Conservation (phyloP, 1,140 invertebrate species). For the Popillia japonica region DNA sequence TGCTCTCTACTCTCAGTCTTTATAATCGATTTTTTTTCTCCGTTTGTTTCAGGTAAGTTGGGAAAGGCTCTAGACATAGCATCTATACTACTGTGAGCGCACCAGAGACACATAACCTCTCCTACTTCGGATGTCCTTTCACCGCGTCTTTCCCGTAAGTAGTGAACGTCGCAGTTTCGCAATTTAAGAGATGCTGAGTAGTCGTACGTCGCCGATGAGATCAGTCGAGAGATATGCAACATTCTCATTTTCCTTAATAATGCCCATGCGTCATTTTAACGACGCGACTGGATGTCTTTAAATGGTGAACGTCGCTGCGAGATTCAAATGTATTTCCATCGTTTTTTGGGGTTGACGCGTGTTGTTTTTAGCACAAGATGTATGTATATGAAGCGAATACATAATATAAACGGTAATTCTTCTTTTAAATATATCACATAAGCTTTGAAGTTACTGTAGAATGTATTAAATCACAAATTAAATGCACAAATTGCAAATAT, state of each 20-base stretch:
- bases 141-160: conserved; percentile 37
- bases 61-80: conserved; percentile 26
- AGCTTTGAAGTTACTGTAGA: too few relatives aligned
- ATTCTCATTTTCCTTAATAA: conserved; percentile 52
- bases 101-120: not conserved
- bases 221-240: conserved; percentile 38
- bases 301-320: conserved; percentile 36
- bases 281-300: conserved; percentile 50
- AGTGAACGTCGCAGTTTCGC: conserved; percentile 42
- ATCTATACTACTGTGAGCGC: not conserved
- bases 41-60: conserved; percentile 47
- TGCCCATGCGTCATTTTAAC: conserved; percentile 52
- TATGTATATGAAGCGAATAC: too few relatives aligned
- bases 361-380: too few relatives aligned
- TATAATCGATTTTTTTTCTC: not conserved
- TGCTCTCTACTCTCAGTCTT: not conserved
- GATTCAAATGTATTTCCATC: conserved; percentile 13
- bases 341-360: not conserved
- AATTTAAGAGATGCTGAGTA: conserved; percentile 48
- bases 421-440: too few relatives aligned
- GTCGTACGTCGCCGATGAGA: conserved; percentile 51
- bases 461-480: too few relatives aligned
- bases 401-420: too few relatives aligned
- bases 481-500: too few relatives aligned
- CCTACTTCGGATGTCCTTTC: conserved; percentile 25